phyloP scores from a whole-genome alignment of 2,797 vertebrate genomes.

The Rhynchonycteris naso region DNA sequence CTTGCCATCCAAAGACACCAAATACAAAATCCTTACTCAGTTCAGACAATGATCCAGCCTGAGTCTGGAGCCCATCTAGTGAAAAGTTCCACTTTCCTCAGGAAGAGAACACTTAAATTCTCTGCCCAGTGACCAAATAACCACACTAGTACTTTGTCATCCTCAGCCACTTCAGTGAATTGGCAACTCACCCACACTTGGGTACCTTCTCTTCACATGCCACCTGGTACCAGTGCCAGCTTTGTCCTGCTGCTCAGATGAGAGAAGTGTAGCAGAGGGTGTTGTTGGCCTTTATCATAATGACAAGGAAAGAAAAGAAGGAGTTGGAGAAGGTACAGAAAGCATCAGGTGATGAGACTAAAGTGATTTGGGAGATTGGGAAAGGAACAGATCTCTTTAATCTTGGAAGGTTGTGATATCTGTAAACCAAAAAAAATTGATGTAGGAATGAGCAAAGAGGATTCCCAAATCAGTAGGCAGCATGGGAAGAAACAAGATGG shows the following conservation, averaged over 20 bases:
- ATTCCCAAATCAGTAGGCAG: background rate
- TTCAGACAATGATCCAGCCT: background rate
- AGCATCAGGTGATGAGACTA: background rate
- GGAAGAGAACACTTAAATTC: background rate
- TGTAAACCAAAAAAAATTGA: conserved; percentile 2
- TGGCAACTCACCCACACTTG: background rate
- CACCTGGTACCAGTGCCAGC: background rate
- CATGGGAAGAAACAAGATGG: background rate
- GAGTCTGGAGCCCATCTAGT: background rate
- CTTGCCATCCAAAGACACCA: background rate
- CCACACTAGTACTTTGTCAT: background rate
- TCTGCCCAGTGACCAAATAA: background rate
- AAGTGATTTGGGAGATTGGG: background rate
- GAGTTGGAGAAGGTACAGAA: background rate
- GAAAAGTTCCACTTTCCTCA: background rate
- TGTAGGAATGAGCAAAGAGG: background rate
- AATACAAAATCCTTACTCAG: background rate
- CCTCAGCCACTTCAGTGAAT: background rate
- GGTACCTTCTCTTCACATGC: background rate
- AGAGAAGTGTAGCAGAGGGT: background rate
- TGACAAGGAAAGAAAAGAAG: background rate
- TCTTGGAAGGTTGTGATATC: background rate
- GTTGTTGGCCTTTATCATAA: background rate
- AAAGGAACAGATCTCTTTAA: background rate
- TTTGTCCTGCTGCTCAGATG: background rate